A percentile compares a stretch with the other conserved stretches of the same genome.
Evolutionary conservation across 2,797 vertebrate genomes (phyloP).

Genomic region (Xiphorhynchus erythropygius): DNA sequence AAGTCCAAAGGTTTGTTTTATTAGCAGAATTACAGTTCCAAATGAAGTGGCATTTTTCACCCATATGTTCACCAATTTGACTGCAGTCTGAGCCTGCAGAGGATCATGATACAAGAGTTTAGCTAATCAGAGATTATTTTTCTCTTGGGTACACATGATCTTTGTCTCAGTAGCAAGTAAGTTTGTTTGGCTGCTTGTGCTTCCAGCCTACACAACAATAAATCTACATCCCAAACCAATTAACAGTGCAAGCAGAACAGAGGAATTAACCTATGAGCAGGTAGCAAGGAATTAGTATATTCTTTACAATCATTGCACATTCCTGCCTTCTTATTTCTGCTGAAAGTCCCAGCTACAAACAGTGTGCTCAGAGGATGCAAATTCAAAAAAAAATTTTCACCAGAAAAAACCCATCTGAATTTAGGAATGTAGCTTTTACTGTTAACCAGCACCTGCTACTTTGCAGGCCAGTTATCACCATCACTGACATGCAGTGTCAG

Average conservation of each 20-base stretch:
- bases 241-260: neutral
- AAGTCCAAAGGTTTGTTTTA: neutral
- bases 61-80: neutral
- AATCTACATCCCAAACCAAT: neutral
- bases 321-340: neutral
- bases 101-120: fast-evolving
- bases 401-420: neutral
- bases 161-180: neutral
- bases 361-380: neutral
- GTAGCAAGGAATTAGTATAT: neutral
- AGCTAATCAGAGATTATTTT: neutral
- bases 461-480: neutral
- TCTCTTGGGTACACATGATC: neutral
- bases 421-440: neutral
- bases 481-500: fast-evolving
- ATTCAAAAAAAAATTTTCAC: neutral
- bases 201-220: neutral
- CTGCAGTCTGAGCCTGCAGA: neutral
- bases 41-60: neutral
- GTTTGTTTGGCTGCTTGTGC: neutral
- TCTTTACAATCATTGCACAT: neutral
- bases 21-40: neutral
- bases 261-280: neutral
- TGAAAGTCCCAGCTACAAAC: neutral
- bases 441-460: neutral